Base-by-base conservation (phyloP, 2,113 vertebrate genomes). In the Nothobranchius kuhntae region DNA sequence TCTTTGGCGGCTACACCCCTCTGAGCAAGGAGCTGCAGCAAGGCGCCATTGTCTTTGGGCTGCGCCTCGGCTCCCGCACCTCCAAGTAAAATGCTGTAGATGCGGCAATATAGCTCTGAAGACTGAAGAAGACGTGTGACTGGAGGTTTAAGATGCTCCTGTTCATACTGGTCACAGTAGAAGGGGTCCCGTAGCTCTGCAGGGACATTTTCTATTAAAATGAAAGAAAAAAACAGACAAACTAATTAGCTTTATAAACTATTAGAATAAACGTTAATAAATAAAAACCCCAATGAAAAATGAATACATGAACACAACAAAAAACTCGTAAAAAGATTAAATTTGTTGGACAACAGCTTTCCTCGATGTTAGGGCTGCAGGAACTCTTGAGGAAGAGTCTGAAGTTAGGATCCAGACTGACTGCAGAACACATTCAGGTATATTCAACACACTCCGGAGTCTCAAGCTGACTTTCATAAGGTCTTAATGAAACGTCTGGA, bases 81-180 rank as follows among this genome's bases (percentile, higher is more conserved):
- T 40, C 89, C 92, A 44, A 93, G 62, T 3, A 92, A 78, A 15
- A 93, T 92, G 72, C 90, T 86, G 84, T 95, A 96, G 67, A 93
- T 93, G 71, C 94, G 93, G 87, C 94, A 95, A 90, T 96, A 96
- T 64, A 96, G 91, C 75, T 96, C 96, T 0, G 95, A 93, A 0
- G 96, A 96, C 38, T 95, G 93, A 46, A 97, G 91, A 52, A 97
- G 92, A 59, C 92, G 91, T 0, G 93, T 94, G 81, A 96, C 95
- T 0, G 95, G 95, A 0, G 96, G 96, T 88, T 97, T 97, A 68
- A 97, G 92, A 67, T 97, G 96, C 80, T 97, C 96, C 89, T 97
- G 96, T 48, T 96, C 95, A 26, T 97, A 97, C 88, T 97, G 96
- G 88, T 97, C 96, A 0, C 93, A 94, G 88, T 97, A 97, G 91